These are phyloP conservation scores for Osmerus mordax DNA, from an alignment of 2,113 vertebrate genomes.

Conservation along the genomic window DNA sequence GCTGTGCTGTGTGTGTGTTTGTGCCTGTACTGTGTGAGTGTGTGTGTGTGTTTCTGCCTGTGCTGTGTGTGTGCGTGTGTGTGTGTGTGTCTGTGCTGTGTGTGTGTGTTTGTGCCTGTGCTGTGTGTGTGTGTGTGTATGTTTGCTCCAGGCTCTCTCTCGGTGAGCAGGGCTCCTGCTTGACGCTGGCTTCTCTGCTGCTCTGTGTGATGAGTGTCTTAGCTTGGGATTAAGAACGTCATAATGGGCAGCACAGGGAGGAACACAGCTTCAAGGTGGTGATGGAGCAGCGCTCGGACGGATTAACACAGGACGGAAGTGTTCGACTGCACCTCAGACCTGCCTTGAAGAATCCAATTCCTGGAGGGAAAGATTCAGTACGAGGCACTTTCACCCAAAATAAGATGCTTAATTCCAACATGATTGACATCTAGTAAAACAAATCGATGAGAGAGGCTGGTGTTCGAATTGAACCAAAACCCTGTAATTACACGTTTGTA, in stretches of 20 bases:
- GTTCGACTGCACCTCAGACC: constrained; percentile 37
- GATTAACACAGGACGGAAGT: constrained; percentile 57
- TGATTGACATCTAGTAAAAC: constrained; percentile 34
- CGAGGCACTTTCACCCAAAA: constrained; percentile 1
- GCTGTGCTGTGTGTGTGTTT: too few relatives aligned
- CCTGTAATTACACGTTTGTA: too few relatives aligned
- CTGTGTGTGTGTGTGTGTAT: not conserved
- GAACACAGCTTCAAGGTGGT: constrained; percentile 22
- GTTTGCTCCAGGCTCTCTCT: constrained; percentile 48
- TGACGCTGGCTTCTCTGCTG: constrained; percentile 19
- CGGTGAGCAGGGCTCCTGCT: constrained; percentile 47
- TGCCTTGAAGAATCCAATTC: constrained; percentile 42
- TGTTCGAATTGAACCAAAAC: not conserved
- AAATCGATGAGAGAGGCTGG: constrained; percentile 23
- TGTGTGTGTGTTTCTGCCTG: too few relatives aligned
- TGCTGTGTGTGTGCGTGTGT: too few relatives aligned
- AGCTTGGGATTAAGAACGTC: constrained; percentile 56
- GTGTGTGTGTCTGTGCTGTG: too few relatives aligned
- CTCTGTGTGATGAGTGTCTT: constrained; percentile 37
- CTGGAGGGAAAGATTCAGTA: constrained; percentile 23
- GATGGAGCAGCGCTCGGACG: constrained; percentile 28
- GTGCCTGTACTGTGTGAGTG: too few relatives aligned
- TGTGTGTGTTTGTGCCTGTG: too few relatives aligned
- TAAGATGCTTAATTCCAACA: constrained; percentile 18
- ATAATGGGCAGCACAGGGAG: constrained; percentile 62